Evolutionary conservation across 2,888 invertebrate genomes (phyloP).

Genomic region (Ernsta delagoae): DNA sequence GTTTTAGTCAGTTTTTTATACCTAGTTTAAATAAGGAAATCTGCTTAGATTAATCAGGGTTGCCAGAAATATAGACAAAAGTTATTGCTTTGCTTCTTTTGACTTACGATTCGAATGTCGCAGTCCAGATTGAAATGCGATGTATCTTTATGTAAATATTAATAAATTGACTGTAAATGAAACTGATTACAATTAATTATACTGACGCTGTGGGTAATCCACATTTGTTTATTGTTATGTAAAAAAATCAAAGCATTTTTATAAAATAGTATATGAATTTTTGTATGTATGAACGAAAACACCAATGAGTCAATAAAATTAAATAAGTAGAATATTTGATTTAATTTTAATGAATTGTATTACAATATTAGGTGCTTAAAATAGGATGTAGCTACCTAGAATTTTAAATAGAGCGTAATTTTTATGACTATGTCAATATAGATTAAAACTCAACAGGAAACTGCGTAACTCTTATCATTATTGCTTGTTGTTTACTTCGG

Average conservation of each 20-base stretch:
- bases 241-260: slow-evolving; percentile 29
- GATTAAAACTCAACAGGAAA: too few species aligned
- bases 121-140: background rate
- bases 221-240: slow-evolving; percentile 22
- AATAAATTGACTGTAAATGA: too few species aligned
- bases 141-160: background rate
- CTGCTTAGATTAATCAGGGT: slow-evolving; percentile 19
- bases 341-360: too few species aligned
- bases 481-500: too few species aligned
- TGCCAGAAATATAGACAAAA: slow-evolving; percentile 15
- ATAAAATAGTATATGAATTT: background rate
- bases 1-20: slow-evolving; percentile 26
- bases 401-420: background rate
- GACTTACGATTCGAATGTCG: background rate
- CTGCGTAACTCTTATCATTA: background rate
- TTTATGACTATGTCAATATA: slow-evolving; percentile 20
- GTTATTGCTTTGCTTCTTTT: background rate
- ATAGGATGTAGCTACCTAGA: background rate
- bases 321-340: too few species aligned
- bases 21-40: slow-evolving; percentile 8
- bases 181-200: too few species aligned
- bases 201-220: background rate
- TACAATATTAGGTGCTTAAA: slow-evolving; percentile 27
- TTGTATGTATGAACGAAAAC: slow-evolving; percentile 24
- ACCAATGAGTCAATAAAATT: slow-evolving; percentile 24